Base-by-base conservation (phyloP, 2,888 invertebrate species). In the Acleris emargana region DNA sequence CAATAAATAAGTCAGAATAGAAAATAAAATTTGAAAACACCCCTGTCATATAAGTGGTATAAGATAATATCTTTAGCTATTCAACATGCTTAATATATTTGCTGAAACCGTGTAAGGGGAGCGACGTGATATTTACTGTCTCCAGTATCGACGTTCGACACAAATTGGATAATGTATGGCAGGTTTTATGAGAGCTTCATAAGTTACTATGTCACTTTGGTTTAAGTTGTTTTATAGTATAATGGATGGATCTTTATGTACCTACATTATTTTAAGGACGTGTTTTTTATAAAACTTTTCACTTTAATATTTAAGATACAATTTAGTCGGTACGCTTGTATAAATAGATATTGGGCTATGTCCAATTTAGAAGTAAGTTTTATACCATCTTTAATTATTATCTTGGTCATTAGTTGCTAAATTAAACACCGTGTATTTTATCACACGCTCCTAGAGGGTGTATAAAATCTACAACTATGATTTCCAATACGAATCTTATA, bases 121-220 rank as follows among this genome's bases (percentile, higher is more conserved):
- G 76, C 73, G 76, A 76, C 13, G 38, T 72, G 67, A 75, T 67
- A 76, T 78, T 76, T 75, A 74, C 75, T 74, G 74, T 72, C 71
- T 72, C 69, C 76, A 72, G 69, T 72, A 76, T 70, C 76, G 73
- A 72, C 76, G 74, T 77, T 77, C 78, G 75, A 70, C 67, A 52
- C 74, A 79, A 81, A 82, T 80, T 81, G 77, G 75, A 78, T 83
- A 81, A 82, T 78, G 76, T 72, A 69, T 72, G 72, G 68, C 68
- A 64, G 72, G 76, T 76, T 77, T 74, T 70, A 58, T 42, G 43
- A 50, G 51, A 47, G 54, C 22, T 22, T 28, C 25, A 38, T 58
- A 58, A 64, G 47, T 58, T 58, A 53, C 51, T 52, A 50, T 17
- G 58, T 58, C 54, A 43, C 55, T 57, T 52, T 62, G 20, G n/a